A percentile compares a stretch with the other conserved stretches of the same genome.
These are phyloP conservation scores for Meteorus sp. DNA, from an alignment of 1,140 invertebrate species.

Conservation along the genomic window DNA sequence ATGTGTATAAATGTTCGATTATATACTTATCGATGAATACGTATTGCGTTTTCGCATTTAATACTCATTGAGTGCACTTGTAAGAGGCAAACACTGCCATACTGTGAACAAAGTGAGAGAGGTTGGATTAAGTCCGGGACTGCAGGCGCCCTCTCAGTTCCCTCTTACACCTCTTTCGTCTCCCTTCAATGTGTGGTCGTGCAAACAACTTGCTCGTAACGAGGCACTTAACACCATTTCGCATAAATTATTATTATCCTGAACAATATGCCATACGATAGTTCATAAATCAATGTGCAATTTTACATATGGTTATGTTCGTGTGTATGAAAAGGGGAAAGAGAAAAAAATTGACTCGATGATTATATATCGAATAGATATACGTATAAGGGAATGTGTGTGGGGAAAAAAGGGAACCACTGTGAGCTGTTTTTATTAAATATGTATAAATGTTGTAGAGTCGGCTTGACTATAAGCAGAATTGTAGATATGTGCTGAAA, in stretches of 20 bases:
- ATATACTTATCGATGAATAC: background rate
- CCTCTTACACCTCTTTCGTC: too few relatives aligned
- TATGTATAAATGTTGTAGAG: too few relatives aligned
- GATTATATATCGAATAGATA: too few relatives aligned
- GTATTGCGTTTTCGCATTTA: too few relatives aligned
- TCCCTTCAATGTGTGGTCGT: slow-evolving; percentile 7
- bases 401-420: too few relatives aligned
- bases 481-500: too few relatives aligned
- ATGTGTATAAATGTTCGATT: slow-evolving; percentile 4
- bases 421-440: too few relatives aligned
- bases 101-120: background rate
- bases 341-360: too few relatives aligned
- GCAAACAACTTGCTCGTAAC: slow-evolving; percentile 27
- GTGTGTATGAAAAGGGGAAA: too few relatives aligned
- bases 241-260: slow-evolving; percentile 35
- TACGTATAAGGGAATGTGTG: too few relatives aligned
- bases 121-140: background rate
- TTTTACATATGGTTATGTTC: background rate
- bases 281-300: slow-evolving; percentile 9
- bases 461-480: too few relatives aligned
- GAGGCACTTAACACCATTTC: slow-evolving; percentile 29
- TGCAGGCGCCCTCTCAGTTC: background rate
- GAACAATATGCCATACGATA: slow-evolving; percentile 21
- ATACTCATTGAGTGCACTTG: background rate
- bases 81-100: too few relatives aligned